phyloP scores from a whole-genome alignment of 1,140 invertebrate genomes.

The Diabrotica undecimpunctata region DNA sequence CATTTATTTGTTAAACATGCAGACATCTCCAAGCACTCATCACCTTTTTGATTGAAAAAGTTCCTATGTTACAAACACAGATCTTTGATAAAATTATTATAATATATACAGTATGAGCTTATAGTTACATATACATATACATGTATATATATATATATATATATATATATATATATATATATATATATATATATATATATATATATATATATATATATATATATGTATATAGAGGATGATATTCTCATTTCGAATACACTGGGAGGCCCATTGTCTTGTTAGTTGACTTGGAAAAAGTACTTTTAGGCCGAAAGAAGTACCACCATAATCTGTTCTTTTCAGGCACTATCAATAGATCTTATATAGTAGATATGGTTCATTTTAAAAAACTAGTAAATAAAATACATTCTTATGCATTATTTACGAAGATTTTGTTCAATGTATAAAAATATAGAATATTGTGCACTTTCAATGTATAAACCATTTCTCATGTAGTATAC shows the following conservation, averaged over 20 bases:
- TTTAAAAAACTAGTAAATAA: conserved; percentile 46
- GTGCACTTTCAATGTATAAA: conserved; percentile 42
- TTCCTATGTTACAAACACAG: conserved; percentile 43
- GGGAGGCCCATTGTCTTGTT: conserved; percentile 21
- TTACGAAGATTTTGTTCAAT: conserved; percentile 43
- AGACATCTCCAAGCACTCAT: conserved; percentile 38
- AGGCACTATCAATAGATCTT: conserved; percentile 44
- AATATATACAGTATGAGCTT: conserved; percentile 39
- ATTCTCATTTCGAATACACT: conserved; percentile 28
- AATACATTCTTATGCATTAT: conserved; percentile 40
- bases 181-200: conserved; percentile 22
- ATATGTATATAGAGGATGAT: conserved; percentile 31
- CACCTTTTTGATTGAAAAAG: conserved; percentile 40
- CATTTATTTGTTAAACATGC: conserved; percentile 40
- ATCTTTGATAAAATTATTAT: conserved; percentile 40
- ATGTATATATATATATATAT: conserved; percentile 34
- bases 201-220: conserved; percentile 13
- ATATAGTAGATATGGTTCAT: conserved; percentile 42
- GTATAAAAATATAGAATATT: conserved; percentile 50
- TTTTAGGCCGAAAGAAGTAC: conserved; percentile 33
- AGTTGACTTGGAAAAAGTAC: conserved; percentile 18
- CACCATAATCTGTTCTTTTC: conserved; percentile 29
- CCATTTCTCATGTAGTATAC: conserved; percentile 40
- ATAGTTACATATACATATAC: no score
- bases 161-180: conserved; percentile 33